A percentile compares a stretch with the other conserved stretches of the same genome.
These are phyloP conservation scores for Mythimna impura DNA, from an alignment of 2,888 invertebrate genomes.

Conservation along the genomic window DNA sequence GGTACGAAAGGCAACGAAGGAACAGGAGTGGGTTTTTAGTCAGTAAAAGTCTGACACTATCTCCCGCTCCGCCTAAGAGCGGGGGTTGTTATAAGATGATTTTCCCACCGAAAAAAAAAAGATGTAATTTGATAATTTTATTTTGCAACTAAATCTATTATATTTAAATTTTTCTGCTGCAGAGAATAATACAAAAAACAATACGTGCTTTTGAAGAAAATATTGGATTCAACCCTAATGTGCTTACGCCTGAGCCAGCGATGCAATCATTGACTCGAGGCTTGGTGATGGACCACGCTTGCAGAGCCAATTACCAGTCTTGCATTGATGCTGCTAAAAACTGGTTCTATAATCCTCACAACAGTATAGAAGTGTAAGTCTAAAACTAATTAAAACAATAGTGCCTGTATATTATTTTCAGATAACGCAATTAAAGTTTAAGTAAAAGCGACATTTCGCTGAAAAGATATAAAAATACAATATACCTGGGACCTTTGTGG, in stretches of 20 bases:
- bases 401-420: background rate
- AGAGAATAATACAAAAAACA: conserved; percentile 82
- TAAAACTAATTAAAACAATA: background rate
- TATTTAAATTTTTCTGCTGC: background rate
- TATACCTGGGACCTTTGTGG: background rate
- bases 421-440: background rate
- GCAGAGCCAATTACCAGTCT: conserved; percentile 79
- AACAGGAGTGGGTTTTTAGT: no score
- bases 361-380: conserved; percentile 79
- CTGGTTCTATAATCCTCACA: conserved; percentile 80
- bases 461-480: background rate
- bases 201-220: conserved; percentile 76
- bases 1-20: no score
- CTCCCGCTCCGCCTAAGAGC: no score
- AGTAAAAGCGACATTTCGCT: background rate
- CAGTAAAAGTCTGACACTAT: no score
- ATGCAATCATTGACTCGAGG: conserved; percentile 82
- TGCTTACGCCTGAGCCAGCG: conserved; percentile 72
- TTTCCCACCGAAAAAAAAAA: no score
- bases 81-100: no score
- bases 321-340: conserved; percentile 84
- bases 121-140: background rate
- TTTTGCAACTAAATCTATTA: background rate
- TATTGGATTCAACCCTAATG: conserved; percentile 78
- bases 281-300: conserved; percentile 86